Evolutionary conservation across 2,797 vertebrate genomes (phyloP).

Genomic region (Danio tinwini): DNA sequence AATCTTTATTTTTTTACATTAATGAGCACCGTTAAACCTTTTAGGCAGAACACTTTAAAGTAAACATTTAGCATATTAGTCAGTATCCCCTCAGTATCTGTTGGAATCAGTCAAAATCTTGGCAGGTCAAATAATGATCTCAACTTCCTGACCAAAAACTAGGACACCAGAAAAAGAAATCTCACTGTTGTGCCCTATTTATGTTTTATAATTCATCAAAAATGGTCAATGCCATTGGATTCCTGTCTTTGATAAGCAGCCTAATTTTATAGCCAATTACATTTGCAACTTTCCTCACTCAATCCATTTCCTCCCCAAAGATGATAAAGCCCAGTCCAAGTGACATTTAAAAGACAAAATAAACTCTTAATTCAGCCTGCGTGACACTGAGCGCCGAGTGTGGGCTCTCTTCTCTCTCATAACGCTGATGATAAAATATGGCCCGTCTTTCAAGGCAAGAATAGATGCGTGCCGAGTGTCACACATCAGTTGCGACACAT

Average conservation of each 20-base stretch:
- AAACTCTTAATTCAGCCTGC: constrained; percentile 52
- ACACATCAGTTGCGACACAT: constrained; percentile 42
- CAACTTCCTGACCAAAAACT: neutral
- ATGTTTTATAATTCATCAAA: constrained; percentile 15
- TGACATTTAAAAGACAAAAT: constrained; percentile 64
- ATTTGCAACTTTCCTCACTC: constrained; percentile 31
- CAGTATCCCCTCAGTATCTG: no score
- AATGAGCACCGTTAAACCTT: no score
- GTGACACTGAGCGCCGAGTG: constrained; percentile 5
- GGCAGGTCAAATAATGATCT: neutral
- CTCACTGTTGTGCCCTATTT: neutral
- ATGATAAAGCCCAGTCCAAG: constrained; percentile 36
- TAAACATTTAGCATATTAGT: no score
- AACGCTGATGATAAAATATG: constrained; percentile 62
- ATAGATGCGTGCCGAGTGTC: constrained; percentile 59
- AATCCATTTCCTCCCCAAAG: constrained; percentile 45
- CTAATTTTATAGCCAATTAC: constrained; percentile 35
- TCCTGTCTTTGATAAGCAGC: constrained; percentile 21
- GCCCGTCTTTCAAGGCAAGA: constrained; percentile 56
- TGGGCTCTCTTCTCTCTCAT: constrained; percentile 35
- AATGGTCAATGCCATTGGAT: constrained; percentile 7
- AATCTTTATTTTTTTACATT: no score
- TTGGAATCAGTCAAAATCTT: neutral
- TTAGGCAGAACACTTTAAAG: no score
- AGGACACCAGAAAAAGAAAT: neutral